Conservation (phyloP, 2,797 vertebrate species). For the Smutsia gigantea region DNA sequence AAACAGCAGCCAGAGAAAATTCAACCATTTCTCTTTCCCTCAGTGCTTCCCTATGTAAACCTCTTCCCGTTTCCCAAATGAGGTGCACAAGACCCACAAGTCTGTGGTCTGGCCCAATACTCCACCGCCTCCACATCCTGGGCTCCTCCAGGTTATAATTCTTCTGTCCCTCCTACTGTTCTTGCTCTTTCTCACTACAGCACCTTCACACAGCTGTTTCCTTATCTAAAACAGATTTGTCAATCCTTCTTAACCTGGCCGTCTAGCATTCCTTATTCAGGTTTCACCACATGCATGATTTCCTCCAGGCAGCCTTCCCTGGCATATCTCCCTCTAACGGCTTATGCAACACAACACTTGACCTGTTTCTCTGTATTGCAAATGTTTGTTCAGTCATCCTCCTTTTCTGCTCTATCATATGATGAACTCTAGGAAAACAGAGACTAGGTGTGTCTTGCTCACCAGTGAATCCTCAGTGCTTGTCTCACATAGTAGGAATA, state of each 20-base stretch:
- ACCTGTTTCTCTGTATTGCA: not conserved
- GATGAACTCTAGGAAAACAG: not conserved
- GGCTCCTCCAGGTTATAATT: not conserved
- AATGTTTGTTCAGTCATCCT: not conserved
- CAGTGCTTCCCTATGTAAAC: not conserved
- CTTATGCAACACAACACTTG: not conserved
- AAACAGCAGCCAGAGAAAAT: not conserved
- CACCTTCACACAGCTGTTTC: not conserved
- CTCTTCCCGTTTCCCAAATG: not conserved
- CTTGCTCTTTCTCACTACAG: not conserved
- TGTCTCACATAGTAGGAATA: not conserved
- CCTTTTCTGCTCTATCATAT: not conserved
- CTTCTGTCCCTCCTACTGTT: not conserved
- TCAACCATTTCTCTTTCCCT: not conserved
- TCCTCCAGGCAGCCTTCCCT: not conserved
- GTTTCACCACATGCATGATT: not conserved
- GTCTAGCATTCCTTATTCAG: not conserved
- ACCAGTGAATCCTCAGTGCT: not conserved
- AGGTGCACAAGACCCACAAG: not conserved
- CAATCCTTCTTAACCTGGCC: not conserved
- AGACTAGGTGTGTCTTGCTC: not conserved
- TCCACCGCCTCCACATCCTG: not conserved
- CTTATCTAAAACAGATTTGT: not conserved
- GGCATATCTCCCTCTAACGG: not conserved
- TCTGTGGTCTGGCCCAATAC: not conserved